Base-by-base conservation (phyloP, 2,113 vertebrate genomes). In the Symphodus melops region DNA sequence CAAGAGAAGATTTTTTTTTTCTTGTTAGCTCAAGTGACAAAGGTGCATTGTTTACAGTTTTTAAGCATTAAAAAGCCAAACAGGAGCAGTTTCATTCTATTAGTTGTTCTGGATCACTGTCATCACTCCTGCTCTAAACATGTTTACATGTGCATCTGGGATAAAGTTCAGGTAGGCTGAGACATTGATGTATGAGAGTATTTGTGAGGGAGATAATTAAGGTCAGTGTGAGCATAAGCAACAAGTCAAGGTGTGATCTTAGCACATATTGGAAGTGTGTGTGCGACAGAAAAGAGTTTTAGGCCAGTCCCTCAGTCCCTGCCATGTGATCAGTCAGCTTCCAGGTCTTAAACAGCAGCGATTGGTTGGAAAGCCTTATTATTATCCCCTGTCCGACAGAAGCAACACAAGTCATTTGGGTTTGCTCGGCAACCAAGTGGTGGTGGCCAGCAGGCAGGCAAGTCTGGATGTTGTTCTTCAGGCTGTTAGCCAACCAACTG, bases 351-450 rank as follows among this genome's bases (percentile, higher is more conserved):
- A 92, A 88, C 67, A 67, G 72, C 62, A 79, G 72, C 57, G 71
- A 92, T 90, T 92, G 88, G 92, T 86, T 86, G 86, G 70, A 81
- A 79, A 72, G 87, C 84, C 91, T 88, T 83, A 87, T 94, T 92
- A 94, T 90, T 83, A 83, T 86, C 89, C 85, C 90, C 81, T 36
- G 84, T 89, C 90, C 86, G 85, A 53, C 77, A 58, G 79, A 88
- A 73, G 92, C 90, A 93, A 90, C 92, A 87, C 90, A 79, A 94
- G 91, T 93, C 92, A 94, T 81, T 90, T 87, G 85, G 82, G 84
- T 93, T 94, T 94, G 93, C 93, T 84, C 86, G 73, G 93, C 89
- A 92, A 94, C 91, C 72, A 5, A 78, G 69, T 73, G 76, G 83
- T 86, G 88, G 83, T 86, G 86, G 88, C 88, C 74, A 63, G 78